Percentiles rank a stretch among this genome's conserved stretches.
phyloP scores from a whole-genome alignment of 2,113 vertebrate species.

The Macquaria ambigua region DNA sequence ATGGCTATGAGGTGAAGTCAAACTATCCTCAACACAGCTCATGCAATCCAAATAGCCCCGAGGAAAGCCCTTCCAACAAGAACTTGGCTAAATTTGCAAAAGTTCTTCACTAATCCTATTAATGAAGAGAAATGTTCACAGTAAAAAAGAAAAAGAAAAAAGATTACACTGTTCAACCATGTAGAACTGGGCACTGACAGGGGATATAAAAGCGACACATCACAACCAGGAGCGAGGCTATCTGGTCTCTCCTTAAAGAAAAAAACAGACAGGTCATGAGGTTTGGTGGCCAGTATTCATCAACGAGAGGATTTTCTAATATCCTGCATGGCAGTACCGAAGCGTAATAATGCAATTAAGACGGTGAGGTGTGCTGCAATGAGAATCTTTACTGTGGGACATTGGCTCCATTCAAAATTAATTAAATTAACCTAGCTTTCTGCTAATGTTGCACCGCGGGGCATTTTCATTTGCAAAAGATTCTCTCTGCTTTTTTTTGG shows the following conservation, averaged over 20 bases:
- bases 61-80: conserved; percentile 40
- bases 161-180: conserved; percentile 39
- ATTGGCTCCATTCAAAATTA: conserved; percentile 80
- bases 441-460: conserved; percentile 70
- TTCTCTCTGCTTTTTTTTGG: conserved; percentile 51
- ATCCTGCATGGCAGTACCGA: conserved; percentile 67
- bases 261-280: conserved; percentile 48
- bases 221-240: background rate
- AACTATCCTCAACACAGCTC: conserved; percentile 45
- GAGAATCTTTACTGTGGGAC: conserved; percentile 78
- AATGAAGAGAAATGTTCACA: conserved; percentile 42
- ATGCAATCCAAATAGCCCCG: conserved; percentile 52
- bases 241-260: conserved; percentile 24
- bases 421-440: conserved; percentile 82
- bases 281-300: conserved; percentile 65
- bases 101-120: conserved; percentile 56
- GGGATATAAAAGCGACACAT: conserved; percentile 33
- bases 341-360: conserved; percentile 78
- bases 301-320: conserved; percentile 68
- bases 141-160: conserved; percentile 12
- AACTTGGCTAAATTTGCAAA: conserved; percentile 57
- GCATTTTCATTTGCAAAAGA: conserved; percentile 77
- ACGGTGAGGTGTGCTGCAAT: conserved; percentile 71
- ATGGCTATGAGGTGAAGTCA: conserved; percentile 59
- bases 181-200: conserved; percentile 31